These are phyloP conservation scores for Ridgeia piscesae DNA, from an alignment of 1,140 invertebrate genomes.

Conservation along the genomic window DNA sequence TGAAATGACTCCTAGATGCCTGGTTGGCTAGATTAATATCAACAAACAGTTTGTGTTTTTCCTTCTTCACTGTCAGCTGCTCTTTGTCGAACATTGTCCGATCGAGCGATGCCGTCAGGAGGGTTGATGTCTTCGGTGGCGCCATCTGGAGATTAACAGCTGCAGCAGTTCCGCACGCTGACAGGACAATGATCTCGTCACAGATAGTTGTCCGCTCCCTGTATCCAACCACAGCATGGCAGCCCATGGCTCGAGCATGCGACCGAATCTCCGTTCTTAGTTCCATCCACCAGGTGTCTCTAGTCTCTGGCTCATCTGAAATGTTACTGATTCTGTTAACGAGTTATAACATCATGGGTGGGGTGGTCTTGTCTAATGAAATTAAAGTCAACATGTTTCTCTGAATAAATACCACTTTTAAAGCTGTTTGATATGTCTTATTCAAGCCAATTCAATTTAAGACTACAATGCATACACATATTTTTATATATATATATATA, in stretches of 20 bases:
- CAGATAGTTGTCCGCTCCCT: slow-evolving; percentile 86
- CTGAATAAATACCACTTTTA: too few relatives aligned
- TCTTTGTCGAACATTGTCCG: slow-evolving; percentile 24
- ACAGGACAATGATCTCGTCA: slow-evolving; percentile 92
- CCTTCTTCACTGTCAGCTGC: slow-evolving; percentile 36
- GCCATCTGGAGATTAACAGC: slow-evolving; percentile 63
- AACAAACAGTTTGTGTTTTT: slow-evolving; percentile 43
- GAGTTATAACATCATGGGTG: too few relatives aligned
- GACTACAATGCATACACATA: too few relatives aligned
- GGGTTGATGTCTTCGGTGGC: not conserved
- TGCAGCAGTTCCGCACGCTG: slow-evolving; percentile 89
- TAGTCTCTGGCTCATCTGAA: slow-evolving; percentile 82
- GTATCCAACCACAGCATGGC: slow-evolving; percentile 93
- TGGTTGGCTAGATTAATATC: slow-evolving; percentile 53
- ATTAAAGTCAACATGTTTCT: too few relatives aligned
- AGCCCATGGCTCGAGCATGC: slow-evolving; percentile 84
- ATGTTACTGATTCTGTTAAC: not conserved
- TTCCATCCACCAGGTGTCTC: slow-evolving; percentile 95
- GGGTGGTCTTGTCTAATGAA: too few relatives aligned
- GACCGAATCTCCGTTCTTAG: slow-evolving; percentile 89
- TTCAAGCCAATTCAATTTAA: too few relatives aligned
- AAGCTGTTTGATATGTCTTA: too few relatives aligned
- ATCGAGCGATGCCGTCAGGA: not conserved
- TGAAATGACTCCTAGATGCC: slow-evolving; percentile 22
- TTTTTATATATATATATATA: too few relatives aligned